Base-by-base conservation (phyloP, 2,113 vertebrate genomes). In the Alligator mississippiensis region DNA sequence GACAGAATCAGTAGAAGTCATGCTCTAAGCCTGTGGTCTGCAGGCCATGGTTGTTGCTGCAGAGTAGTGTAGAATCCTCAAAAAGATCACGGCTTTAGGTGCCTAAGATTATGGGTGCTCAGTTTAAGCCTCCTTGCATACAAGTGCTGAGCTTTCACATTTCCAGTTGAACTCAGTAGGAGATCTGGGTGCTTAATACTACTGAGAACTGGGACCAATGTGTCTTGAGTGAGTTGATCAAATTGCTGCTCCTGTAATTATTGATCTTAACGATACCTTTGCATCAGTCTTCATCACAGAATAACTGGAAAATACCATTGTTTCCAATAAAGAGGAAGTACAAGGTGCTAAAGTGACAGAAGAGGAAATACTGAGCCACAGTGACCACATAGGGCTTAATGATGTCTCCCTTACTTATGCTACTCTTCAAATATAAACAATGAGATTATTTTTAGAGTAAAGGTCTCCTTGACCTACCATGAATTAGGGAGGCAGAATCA, bases 371-470 rank as follows among this genome's bases (percentile, higher is more conserved):
- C 47, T 88, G 81, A 75, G 91, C 58, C 63, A 93, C 80, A 90
- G 87, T 0, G 1, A 85, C 89, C 88, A 93, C 80, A 57, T 15
- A 88, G 94, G 95, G 74, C 47, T 60, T 57, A 87, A 54, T 63
- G 94, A 81, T 95, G 24, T 87, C 90, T 87, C 68, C 87, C 84
- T 0, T 0, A 16, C 0, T 0, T 89, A 57, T 5, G 55, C 89
- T 92, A 91, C 76, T 95, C 82, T 86, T 82, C 87, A 84, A 93
- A 89, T 90, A 89, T 93, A 95, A 96, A 16, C 61, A 93, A 6
- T 34, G 55, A 64, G 96, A 89, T 85, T 90, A 83, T 87, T 93
- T 87, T 70, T 82, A 84, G 77, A 84, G 25, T 89, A 80, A 89
- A 64, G 58, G 90, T 80, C 47, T 92, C 74, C 68, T 81, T 93